Conservation (phyloP, 2,888 invertebrate species). For the Timandra comae region DNA sequence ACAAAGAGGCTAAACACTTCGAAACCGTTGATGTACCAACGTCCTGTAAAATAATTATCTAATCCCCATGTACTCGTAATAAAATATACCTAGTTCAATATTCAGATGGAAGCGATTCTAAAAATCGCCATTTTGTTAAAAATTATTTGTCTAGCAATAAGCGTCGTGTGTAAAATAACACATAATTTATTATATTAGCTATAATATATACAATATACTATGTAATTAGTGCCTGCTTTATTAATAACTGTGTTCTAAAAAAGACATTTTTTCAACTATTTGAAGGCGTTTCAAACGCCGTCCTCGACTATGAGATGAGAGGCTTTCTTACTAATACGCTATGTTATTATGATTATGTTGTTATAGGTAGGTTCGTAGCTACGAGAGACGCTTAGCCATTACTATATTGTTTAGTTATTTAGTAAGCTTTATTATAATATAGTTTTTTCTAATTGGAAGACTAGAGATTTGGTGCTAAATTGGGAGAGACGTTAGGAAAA, state of each 20-base stretch:
- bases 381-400: slow-evolving; percentile 72
- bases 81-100: too few relatives aligned
- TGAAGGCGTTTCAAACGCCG: slow-evolving; percentile 53
- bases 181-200: slow-evolving; percentile 66
- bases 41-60: too few relatives aligned
- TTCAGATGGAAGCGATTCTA: too few relatives aligned
- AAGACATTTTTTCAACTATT: slow-evolving; percentile 69
- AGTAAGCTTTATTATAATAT: slow-evolving; percentile 65
- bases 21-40: too few relatives aligned
- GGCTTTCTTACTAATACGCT: slow-evolving; percentile 70
- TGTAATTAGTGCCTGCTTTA: slow-evolving; percentile 75
- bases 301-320: slow-evolving; percentile 43
- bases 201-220: slow-evolving; percentile 64
- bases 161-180: slow-evolving; percentile 64
- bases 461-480: slow-evolving; percentile 75
- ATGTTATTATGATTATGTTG: slow-evolving; percentile 73
- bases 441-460: slow-evolving; percentile 71
- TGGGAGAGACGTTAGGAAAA: slow-evolving; percentile 58
- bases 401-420: slow-evolving; percentile 59
- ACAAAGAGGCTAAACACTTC: too few relatives aligned
- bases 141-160: slow-evolving; percentile 61
- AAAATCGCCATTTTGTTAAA: slow-evolving; percentile 32
- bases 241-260: slow-evolving; percentile 57
- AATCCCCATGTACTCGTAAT: too few relatives aligned
- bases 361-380: slow-evolving; percentile 72